Conservation (phyloP, 2,113 vertebrate genomes). For the Philantomba maxwellii region DNA sequence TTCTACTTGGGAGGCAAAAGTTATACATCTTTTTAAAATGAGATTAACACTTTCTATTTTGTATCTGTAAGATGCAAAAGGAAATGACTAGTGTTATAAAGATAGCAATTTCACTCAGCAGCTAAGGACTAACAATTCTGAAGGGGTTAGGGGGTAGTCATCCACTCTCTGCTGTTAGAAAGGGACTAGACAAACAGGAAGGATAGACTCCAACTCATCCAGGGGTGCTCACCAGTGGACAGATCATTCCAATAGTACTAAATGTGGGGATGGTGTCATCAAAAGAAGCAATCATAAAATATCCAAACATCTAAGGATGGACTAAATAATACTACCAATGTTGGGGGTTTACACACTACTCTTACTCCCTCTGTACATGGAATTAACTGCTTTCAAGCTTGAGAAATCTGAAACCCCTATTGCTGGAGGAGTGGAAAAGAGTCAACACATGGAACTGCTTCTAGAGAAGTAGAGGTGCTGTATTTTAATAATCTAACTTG, state of each 20-base stretch:
- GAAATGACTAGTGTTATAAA: background rate
- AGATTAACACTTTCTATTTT: background rate
- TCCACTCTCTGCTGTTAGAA: background rate
- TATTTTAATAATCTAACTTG: background rate
- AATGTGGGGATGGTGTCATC: background rate
- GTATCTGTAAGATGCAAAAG: background rate
- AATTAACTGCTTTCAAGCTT: background rate
- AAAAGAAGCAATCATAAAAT: background rate
- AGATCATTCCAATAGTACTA: background rate
- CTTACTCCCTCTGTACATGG: background rate
- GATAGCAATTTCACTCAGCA: background rate
- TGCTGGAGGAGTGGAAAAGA: background rate
- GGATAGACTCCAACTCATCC: background rate
- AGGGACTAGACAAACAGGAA: background rate
- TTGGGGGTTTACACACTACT: background rate
- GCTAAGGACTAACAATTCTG: background rate
- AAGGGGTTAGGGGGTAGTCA: fast-evolving
- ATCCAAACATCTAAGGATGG: background rate
- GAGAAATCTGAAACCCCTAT: background rate
- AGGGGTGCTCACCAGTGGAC: background rate
- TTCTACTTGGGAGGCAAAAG: background rate
- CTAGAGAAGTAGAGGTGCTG: background rate
- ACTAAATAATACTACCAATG: background rate
- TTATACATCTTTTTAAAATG: background rate
- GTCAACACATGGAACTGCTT: background rate